A percentile compares a stretch with the other conserved stretches of the same genome.
Conservation (phyloP, 2,888 invertebrate genomes). For the Melanostoma mellinum region DNA sequence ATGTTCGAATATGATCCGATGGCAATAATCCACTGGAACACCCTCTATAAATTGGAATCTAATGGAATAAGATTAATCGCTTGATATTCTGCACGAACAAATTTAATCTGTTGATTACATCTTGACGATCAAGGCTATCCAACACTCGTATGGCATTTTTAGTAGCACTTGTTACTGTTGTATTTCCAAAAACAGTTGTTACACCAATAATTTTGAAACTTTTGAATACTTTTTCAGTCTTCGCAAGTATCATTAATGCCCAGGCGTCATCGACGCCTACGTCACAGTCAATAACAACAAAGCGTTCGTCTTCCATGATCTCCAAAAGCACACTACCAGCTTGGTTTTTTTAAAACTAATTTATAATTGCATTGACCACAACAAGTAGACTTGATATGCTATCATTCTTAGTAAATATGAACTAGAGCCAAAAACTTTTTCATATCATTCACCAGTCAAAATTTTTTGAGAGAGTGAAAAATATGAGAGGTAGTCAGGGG, state of each 20-base stretch:
- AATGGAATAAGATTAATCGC: not conserved
- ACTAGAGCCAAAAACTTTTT: too few species aligned
- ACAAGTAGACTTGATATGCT: too few species aligned
- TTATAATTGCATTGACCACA: too few species aligned
- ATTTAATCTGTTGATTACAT: conserved; percentile 81
- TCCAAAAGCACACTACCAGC: too few species aligned
- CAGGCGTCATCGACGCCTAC: conserved; percentile 86
- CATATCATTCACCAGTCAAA: too few species aligned
- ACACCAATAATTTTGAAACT: conserved; percentile 84
- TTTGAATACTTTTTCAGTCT: conserved; percentile 80
- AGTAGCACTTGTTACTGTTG: conserved; percentile 85
- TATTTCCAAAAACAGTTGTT: conserved; percentile 90
- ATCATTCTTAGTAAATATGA: too few species aligned
- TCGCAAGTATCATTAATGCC: conserved; percentile 84
- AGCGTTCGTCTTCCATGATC: conserved; percentile 67
- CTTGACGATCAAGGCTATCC: conserved; percentile 83
- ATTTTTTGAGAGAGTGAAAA: too few species aligned
- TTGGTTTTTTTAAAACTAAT: too few species aligned
- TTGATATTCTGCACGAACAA: too few species aligned
- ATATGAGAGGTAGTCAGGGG: too few species aligned
- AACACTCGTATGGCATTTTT: conserved; percentile 87
- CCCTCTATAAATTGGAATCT: conserved; percentile 77
- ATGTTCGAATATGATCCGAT: conserved; percentile 16
- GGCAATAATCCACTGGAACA: conserved; percentile 78
- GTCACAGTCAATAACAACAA: conserved; percentile 85